phyloP scores from a whole-genome alignment of 2,888 invertebrate genomes.

The Hypomecis punctinalis region DNA sequence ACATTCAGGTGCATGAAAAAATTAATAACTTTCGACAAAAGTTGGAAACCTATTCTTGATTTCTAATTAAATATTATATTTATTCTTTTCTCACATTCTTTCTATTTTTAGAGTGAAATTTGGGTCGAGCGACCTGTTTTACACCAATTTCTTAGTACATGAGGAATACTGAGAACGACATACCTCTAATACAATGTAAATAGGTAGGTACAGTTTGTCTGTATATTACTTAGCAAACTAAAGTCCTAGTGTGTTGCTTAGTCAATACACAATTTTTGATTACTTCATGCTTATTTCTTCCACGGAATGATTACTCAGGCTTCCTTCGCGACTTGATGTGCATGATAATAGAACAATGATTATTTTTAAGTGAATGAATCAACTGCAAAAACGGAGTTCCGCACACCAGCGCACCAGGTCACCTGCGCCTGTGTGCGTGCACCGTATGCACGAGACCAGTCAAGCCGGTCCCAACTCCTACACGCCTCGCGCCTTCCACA shows the following conservation, averaged over 20 bases:
- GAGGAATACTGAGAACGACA: not conserved
- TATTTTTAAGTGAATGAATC: constrained; percentile 57
- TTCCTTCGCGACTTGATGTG: constrained; percentile 30
- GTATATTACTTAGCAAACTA: not conserved
- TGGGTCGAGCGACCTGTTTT: constrained; percentile 1
- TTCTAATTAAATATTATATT: not conserved
- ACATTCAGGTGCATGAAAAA: no score
- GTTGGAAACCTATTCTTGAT: no score
- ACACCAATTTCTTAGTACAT: not conserved
- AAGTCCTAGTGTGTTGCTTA: not conserved
- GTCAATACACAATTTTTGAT: not conserved
- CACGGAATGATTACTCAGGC: constrained; percentile 22
- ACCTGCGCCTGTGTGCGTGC: constrained; percentile 57
- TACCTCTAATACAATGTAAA: not conserved
- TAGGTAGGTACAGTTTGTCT: not conserved
- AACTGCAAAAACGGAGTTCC: constrained; percentile 57
- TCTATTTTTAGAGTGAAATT: not conserved
- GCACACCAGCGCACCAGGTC: constrained; percentile 48
- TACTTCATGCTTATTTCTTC: constrained; percentile 6
- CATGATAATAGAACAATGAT: constrained; percentile 35
- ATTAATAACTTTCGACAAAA: no score
- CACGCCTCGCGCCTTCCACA: constrained; percentile 59
- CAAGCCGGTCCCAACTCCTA: constrained; percentile 79
- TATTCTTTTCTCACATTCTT: not conserved
- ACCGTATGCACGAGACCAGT: constrained; percentile 59